These are phyloP conservation scores for Drepanosiphum platanoidis DNA, from an alignment of 2,888 invertebrate genomes.

Conservation along the genomic window DNA sequence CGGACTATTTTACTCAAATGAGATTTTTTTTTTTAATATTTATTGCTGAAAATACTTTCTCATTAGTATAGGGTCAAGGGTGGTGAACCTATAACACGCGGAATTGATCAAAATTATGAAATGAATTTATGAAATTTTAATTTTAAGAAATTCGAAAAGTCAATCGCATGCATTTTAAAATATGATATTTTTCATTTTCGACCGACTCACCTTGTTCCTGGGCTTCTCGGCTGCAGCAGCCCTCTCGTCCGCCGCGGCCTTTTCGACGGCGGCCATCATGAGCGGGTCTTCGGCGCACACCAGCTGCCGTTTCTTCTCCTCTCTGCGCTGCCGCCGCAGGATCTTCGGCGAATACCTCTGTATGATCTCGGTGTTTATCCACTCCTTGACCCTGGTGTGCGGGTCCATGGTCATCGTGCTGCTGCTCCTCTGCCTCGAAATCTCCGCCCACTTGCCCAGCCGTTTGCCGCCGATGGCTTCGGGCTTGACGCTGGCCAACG, in stretches of 20 bases:
- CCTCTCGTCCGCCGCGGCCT: background rate
- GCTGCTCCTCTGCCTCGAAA: constrained; percentile 70
- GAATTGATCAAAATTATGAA: background rate
- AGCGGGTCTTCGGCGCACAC: constrained; percentile 42
- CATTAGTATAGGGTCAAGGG: too few species aligned
- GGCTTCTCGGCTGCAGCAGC: background rate
- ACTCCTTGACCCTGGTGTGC: constrained; percentile 85
- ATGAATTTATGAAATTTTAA: background rate
- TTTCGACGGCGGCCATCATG: background rate
- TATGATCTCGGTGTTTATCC: constrained; percentile 84
- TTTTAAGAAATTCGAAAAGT: background rate
- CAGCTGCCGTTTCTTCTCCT: constrained; percentile 46
- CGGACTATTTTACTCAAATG: too few species aligned
- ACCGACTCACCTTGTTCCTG: constrained; percentile 37
- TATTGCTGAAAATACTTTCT: too few species aligned
- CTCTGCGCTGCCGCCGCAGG: constrained; percentile 66
- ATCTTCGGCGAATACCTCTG: constrained; percentile 78
- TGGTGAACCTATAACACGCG: background rate
- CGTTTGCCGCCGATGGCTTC: constrained; percentile 68
- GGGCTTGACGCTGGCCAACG: constrained; percentile 70
- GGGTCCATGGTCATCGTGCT: constrained; percentile 78
- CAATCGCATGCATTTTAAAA: too few species aligned
- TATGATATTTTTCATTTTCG: too few species aligned
- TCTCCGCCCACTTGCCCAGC: constrained; percentile 71
- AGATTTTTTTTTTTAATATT: too few species aligned